Conservation (phyloP, 2,888 invertebrate species). For the Drosophila nr. medialis region DNA sequence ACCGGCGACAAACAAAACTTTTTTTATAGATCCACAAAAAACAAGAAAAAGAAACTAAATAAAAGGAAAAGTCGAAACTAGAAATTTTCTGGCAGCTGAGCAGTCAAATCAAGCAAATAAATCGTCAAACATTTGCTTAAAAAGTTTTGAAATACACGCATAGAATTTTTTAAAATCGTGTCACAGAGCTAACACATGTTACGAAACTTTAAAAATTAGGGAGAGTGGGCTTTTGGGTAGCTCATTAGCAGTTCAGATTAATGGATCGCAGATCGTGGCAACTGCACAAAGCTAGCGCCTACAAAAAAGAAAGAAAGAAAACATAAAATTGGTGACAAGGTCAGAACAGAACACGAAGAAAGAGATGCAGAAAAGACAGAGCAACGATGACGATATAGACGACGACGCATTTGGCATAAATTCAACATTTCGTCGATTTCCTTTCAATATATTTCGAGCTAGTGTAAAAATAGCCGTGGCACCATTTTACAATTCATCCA, state of each 20-base stretch:
- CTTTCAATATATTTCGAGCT: constrained; percentile 54
- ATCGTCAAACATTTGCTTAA: constrained; percentile 47
- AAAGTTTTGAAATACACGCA: constrained; percentile 33
- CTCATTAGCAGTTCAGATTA: constrained; percentile 29
- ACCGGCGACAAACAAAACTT: constrained; percentile 63
- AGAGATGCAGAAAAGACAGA: neutral
- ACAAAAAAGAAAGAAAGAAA: constrained; percentile 13
- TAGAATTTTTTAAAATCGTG: constrained; percentile 14
- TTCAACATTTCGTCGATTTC: constrained; percentile 50
- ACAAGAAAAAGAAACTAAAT: constrained; percentile 4
- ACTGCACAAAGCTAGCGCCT: constrained; percentile 16
- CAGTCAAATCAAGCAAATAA: constrained; percentile 63
- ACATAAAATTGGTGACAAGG: constrained; percentile 62
- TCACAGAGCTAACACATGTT: constrained; percentile 23
- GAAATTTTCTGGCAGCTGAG: constrained; percentile 61
- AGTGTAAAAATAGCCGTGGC: constrained; percentile 60
- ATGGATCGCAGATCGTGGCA: constrained; percentile 13
- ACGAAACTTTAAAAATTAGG: constrained; percentile 21
- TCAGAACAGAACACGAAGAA: constrained; percentile 31
- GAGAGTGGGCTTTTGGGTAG: constrained; percentile 5
- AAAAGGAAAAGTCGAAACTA: constrained; percentile 14
- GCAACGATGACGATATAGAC: constrained; percentile 26
- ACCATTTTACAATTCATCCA: constrained; percentile 58
- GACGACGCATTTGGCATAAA: constrained; percentile 49
- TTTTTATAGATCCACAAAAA: constrained; percentile 30